These are phyloP conservation scores for Phytoseiulus persimilis DNA, from an alignment of 2,888 invertebrate species.

Conservation along the genomic window DNA sequence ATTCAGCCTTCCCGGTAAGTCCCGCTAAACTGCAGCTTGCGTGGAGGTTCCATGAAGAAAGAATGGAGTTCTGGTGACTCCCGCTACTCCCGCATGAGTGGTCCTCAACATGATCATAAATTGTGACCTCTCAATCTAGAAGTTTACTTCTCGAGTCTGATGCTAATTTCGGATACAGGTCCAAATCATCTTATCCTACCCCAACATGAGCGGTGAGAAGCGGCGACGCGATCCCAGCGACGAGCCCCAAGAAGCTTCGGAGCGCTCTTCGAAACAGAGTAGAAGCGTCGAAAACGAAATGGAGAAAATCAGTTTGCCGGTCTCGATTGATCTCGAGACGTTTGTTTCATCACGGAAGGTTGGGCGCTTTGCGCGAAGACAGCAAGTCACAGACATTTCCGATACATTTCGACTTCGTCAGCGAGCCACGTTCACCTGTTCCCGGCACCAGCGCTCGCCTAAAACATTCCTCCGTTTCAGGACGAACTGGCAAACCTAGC, in stretches of 20 bases:
- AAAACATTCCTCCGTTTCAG: background rate
- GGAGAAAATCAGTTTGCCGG: conserved; percentile 36
- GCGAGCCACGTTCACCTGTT: background rate
- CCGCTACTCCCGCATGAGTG: too few species aligned
- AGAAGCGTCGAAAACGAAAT: background rate
- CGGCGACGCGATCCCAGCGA: background rate
- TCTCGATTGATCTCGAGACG: conserved; percentile 39
- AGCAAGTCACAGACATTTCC: background rate
- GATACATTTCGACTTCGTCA: background rate
- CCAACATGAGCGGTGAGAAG: background rate
- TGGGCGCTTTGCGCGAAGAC: background rate
- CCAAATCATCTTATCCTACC: background rate
- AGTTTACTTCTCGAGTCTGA: too few species aligned
- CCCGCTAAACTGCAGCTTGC: too few species aligned
- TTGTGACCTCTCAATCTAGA: too few species aligned
- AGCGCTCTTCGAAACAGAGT: background rate
- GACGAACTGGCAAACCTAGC: conserved; percentile 23
- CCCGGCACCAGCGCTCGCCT: background rate
- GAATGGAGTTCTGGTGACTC: too few species aligned
- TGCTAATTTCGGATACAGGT: too few species aligned
- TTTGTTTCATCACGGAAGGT: conserved; percentile 23
- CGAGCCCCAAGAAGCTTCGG: background rate
- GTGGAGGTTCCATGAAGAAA: too few species aligned
- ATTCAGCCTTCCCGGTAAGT: background rate
- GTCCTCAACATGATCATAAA: too few species aligned